Conservation (phyloP, 1,140 invertebrate genomes). For the Elymnias hypermnestra region DNA sequence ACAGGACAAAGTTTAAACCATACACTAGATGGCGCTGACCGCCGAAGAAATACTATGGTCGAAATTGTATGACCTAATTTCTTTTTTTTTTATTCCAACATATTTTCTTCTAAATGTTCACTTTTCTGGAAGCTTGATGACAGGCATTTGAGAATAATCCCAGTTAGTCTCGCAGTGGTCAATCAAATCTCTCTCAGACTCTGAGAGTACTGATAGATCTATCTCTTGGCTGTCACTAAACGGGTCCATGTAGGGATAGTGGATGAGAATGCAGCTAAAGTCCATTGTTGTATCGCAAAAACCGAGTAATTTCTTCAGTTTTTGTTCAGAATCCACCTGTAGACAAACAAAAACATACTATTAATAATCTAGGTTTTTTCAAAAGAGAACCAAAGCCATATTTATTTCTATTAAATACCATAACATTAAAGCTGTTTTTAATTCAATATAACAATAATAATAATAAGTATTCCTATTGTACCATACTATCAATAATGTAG, state of each 20-base stretch:
- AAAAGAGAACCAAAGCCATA: too few relatives aligned
- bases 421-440: neutral
- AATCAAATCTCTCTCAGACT: slow-evolving; percentile 72
- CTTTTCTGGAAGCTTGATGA: slow-evolving; percentile 77
- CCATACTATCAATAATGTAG: too few relatives aligned
- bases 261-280: slow-evolving; percentile 76
- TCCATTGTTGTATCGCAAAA: slow-evolving; percentile 54
- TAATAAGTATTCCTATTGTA: too few relatives aligned
- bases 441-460: too few relatives aligned
- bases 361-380: too few relatives aligned
- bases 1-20: slow-evolving; percentile 28
- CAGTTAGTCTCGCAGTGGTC: slow-evolving; percentile 77
- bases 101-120: slow-evolving; percentile 37
- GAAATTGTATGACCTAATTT: neutral
- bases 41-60: slow-evolving; percentile 36
- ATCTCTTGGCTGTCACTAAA: slow-evolving; percentile 69
- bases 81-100: slow-evolving; percentile 7
- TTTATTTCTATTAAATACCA: too few relatives aligned
- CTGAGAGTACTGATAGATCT: slow-evolving; percentile 54
- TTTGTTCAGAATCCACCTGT: slow-evolving; percentile 75
- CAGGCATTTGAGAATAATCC: slow-evolving; percentile 71
- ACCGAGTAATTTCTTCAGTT: slow-evolving; percentile 73
- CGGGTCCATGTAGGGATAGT: slow-evolving; percentile 68
- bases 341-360: slow-evolving; percentile 33
- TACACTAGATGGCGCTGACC: slow-evolving; percentile 53